phyloP scores from a whole-genome alignment of 2,888 invertebrate genomes.

The Biston stratarius region DNA sequence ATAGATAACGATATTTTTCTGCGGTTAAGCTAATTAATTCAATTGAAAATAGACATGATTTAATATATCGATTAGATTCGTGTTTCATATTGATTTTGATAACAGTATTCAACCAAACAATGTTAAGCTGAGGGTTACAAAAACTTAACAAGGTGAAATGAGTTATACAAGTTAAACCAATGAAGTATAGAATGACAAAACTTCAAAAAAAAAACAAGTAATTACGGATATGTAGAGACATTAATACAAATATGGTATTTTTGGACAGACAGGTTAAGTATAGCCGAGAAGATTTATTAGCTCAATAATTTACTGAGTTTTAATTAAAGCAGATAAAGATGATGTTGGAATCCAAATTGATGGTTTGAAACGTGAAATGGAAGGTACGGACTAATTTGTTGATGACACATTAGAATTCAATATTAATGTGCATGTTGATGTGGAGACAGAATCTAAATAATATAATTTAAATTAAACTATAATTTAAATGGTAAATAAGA shows the following conservation, averaged over 20 bases:
- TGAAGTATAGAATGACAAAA: slow-evolving; percentile 27
- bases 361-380: slow-evolving; percentile 20
- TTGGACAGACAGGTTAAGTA: slow-evolving; percentile 31
- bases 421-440: slow-evolving; percentile 26
- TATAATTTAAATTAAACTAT: too few relatives aligned
- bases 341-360: slow-evolving; percentile 34
- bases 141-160: slow-evolving; percentile 26
- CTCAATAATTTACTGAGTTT: slow-evolving; percentile 31
- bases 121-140: background rate
- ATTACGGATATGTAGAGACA: slow-evolving; percentile 22
- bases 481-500: slow-evolving; percentile 3
- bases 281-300: slow-evolving; percentile 32
- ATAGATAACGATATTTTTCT: slow-evolving; percentile 37
- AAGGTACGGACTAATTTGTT: slow-evolving; percentile 33
- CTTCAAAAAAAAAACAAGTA: slow-evolving; percentile 31
- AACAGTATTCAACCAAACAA: slow-evolving; percentile 1
- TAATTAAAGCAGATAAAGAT: slow-evolving; percentile 35
- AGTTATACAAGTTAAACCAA: slow-evolving; percentile 26
- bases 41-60: slow-evolving; percentile 24
- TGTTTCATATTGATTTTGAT: slow-evolving; percentile 1
- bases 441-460: slow-evolving; percentile 24
- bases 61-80: slow-evolving; percentile 7
- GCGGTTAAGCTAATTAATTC: slow-evolving; percentile 39
- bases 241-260: slow-evolving; percentile 24
- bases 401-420: slow-evolving; percentile 33